Base-by-base conservation (phyloP, 2,888 invertebrate genomes). In the Cerastis rubricosa region DNA sequence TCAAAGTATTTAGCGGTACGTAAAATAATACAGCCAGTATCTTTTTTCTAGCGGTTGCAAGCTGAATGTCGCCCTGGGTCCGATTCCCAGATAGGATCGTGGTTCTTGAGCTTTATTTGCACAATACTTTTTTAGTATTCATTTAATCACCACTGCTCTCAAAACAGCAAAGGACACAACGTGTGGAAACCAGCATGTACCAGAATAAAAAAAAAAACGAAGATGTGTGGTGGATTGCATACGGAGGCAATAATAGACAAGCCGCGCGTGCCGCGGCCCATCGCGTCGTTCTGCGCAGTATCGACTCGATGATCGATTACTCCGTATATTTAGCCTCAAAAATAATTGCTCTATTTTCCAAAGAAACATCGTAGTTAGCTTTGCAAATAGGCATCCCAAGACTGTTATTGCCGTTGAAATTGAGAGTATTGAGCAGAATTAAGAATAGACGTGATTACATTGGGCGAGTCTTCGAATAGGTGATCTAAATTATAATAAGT, bases 1-100 rank as follows among this genome's bases (percentile, higher is more conserved):
- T 68, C 84, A 43, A 91, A 81, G 45, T 83, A 84, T 65, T 74
- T 91, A 64, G 91, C 92, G 85, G 96, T 96, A 88, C 91, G 94
- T 63, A 7, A 12, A 64, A 71, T 35, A 35, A n/a, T 19, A 29
- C 2, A 57, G 9, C 17, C 22, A 22, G 7, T 17, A 5, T 47
- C 14, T 0, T 45, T 43, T 0, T 8, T 19, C 3, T 14, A 43
- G 22, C 8, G 22, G 19, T 29, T 43, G 29, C 29, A 25, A 63
- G 25, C n/a, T n/a, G n/a, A n/a, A n/a, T n/a, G n/a, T n/a, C n/a
- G n/a, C n/a, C 51, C 11, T 11, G 22, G n/a, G 22, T 4, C 22
- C 51, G 11, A 51, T 51, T 51, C 51, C 11, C 51, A 12, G 5
- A n/a, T n/a, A 11, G 12, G 54, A n/a, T 12, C 12, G 54, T n/a